Conservation (phyloP, 2,113 vertebrate species). For the Ammospiza caudacuta region DNA sequence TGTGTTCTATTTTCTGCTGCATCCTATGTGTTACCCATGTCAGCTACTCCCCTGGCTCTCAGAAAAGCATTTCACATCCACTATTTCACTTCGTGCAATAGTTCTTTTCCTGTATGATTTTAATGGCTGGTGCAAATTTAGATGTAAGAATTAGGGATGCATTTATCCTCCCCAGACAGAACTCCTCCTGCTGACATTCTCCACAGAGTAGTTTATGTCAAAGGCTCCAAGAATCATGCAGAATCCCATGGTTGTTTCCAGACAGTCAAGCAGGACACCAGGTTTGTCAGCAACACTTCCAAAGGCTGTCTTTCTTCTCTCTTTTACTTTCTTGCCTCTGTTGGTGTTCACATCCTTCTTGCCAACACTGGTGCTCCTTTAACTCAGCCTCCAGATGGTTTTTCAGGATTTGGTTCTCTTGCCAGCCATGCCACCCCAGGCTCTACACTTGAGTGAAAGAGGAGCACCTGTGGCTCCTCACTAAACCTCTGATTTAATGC, state of each 20-base stretch:
- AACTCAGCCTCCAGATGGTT: neutral
- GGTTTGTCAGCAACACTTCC: neutral
- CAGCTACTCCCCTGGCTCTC: neutral
- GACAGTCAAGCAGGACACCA: neutral
- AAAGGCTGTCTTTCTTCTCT: neutral
- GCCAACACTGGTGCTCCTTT: neutral
- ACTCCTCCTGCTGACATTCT: neutral
- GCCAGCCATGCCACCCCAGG: neutral
- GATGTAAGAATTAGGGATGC: neutral
- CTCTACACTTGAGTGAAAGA: neutral
- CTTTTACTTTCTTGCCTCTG: neutral
- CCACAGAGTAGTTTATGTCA: neutral
- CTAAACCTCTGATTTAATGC: neutral
- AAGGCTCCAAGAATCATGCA: neutral
- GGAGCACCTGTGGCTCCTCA: neutral
- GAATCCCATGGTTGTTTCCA: neutral
- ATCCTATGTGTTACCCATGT: neutral
- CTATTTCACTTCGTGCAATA: neutral
- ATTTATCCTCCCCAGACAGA: neutral
- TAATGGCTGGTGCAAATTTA: neutral
- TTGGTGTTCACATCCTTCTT: neutral
- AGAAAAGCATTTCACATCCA: neutral
- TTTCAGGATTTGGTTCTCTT: neutral
- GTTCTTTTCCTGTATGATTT: neutral
- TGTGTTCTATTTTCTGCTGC: neutral